Conservation (phyloP, 2,888 invertebrate genomes). For the Drosophila anceps region DNA sequence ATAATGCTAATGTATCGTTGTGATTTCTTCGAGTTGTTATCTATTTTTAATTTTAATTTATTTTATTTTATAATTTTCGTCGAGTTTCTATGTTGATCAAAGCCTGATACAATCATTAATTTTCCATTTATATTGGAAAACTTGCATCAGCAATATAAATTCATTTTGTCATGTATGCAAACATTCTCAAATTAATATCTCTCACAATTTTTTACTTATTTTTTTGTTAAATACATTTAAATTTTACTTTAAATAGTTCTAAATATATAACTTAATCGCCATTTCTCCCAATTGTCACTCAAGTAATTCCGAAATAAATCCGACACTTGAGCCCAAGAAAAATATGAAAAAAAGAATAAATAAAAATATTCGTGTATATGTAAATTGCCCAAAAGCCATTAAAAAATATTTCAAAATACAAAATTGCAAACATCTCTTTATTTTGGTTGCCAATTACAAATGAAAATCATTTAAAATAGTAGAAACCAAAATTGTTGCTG, state of each 20-base stretch:
- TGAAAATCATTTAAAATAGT: conserved; percentile 36
- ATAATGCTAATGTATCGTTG: too few relatives aligned
- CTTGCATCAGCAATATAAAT: neutral
- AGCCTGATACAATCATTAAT: too few relatives aligned
- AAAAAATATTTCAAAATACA: conserved; percentile 26
- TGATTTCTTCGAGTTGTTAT: too few relatives aligned
- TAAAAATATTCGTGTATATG: conserved; percentile 2
- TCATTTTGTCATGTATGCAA: neutral
- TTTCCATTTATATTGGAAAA: too few relatives aligned
- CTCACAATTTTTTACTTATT: neutral
- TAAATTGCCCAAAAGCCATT: conserved; percentile 30
- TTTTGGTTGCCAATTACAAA: conserved; percentile 46
- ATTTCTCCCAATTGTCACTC: neutral
- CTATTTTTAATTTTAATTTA: too few relatives aligned
- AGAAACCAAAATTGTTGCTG: conserved; percentile 21
- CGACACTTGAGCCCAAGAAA: conserved; percentile 2
- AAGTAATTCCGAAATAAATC: neutral
- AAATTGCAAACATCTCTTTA: conserved; percentile 36
- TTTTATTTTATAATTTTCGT: too few relatives aligned
- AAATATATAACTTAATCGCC: neutral
- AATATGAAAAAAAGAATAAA: neutral
- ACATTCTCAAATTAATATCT: neutral
- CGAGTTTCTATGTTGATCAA: too few relatives aligned
- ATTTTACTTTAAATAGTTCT: neutral
- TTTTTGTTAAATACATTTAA: neutral